Base-by-base conservation (phyloP, 2,888 invertebrate species). In the Serrognathus titanus region DNA sequence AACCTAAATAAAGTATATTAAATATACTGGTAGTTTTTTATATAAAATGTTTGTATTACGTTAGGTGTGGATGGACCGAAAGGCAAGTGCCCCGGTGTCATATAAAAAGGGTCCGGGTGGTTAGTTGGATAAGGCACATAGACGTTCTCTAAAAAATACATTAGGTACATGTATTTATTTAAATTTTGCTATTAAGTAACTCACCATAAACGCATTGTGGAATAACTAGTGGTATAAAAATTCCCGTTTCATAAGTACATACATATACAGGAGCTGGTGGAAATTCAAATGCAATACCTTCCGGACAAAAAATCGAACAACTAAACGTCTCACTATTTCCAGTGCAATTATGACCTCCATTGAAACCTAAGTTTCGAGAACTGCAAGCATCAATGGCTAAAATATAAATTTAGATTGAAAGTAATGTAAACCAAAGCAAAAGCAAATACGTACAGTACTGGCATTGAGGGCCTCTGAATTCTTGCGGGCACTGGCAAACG, bases 401-500 rank as follows among this genome's bases (percentile, higher is more conserved):
- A 48, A 56, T 5, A 51, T 24, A 40, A 40, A 40, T 40, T 40
- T 40, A 12, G 5, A 5, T 39, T n/a, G n/a, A 39, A n/a, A 39
- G 39, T 39, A 40, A 40, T 9, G 6, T 40, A 6, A 40, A 9
- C 1, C 12, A 40, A 40, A 12, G 40, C 40, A 8, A 40, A 6
- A 40, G 11, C n/a, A 43, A 39, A 2, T 41, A 72, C 81, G 80
- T 73, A 84, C 84, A 69, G 68, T 86, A 89, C 77, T 90, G 88
- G 67, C 89, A 90, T 67, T 85, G 85, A 0, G 85, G 81, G n/a
- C 90, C 90, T 59, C 85, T 82, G 66, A 80, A 89, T 2, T 84
- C 83, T 61, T 83, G 80, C 0, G 90, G 85, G 71, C 94, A 95
- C 63, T 89, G 86, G 65, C 94, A 95, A 2, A 84, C 80, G 70